phyloP scores from a whole-genome alignment of 1,140 invertebrate genomes.

The Macrocentrus cingulum region DNA sequence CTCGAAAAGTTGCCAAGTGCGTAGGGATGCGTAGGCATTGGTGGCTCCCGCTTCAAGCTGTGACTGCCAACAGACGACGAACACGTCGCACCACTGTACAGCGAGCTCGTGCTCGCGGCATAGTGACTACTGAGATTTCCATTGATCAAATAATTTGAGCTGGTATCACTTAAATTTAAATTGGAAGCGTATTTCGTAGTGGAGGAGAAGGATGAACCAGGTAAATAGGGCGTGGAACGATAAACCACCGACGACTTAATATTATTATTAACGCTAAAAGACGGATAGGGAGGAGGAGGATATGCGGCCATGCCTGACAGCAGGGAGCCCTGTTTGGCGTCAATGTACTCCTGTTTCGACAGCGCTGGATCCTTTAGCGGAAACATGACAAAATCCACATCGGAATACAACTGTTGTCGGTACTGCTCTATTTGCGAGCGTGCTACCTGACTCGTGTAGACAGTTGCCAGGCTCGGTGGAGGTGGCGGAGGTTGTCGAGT shows the following conservation, averaged over 20 bases:
- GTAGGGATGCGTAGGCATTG: constrained; percentile 58
- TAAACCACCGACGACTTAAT: constrained; percentile 74
- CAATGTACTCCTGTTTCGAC: constrained; percentile 86
- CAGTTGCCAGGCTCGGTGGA: constrained; percentile 62
- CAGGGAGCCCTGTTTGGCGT: constrained; percentile 76
- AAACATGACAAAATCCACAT: constrained; percentile 88
- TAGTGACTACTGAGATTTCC: constrained; percentile 52
- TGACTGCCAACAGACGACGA: constrained; percentile 55
- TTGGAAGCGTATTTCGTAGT: constrained; percentile 72
- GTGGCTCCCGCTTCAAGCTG: constrained; percentile 58
- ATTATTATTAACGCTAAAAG: no score
- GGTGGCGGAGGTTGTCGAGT: constrained; percentile 57
- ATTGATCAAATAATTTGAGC: constrained; percentile 40
- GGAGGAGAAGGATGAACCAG: constrained; percentile 63
- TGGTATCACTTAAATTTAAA: constrained; percentile 67
- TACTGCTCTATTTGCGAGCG: constrained; percentile 80
- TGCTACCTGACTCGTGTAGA: constrained; percentile 70
- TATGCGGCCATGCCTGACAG: constrained; percentile 59
- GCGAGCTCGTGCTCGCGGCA: constrained; percentile 53
- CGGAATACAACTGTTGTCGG: constrained; percentile 83
- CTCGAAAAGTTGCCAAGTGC: constrained; percentile 61
- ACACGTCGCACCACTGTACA: constrained; percentile 58
- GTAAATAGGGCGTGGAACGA: constrained; percentile 75
- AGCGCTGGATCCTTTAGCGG: constrained; percentile 84
- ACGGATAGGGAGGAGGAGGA: constrained; percentile 62